A percentile compares a stretch with the other conserved stretches of the same genome.
Conservation (phyloP, 2,888 invertebrate species). For the Oxycera nigricornis region DNA sequence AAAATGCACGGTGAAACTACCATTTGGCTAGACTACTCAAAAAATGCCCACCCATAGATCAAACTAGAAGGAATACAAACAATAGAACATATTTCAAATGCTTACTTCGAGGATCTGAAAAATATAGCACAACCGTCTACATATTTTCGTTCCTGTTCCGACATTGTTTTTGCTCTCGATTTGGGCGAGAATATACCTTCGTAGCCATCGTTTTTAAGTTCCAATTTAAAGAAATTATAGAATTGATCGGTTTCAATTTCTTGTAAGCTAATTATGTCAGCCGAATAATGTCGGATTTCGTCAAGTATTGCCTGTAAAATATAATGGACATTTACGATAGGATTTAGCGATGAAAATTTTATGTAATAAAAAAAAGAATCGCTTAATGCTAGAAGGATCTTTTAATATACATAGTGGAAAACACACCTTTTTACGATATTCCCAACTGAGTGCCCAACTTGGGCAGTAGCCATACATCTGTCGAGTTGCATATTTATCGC, state of each 20-base stretch:
- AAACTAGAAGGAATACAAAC: neutral
- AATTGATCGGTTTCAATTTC: slow-evolving; percentile 99
- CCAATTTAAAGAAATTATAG: slow-evolving; percentile 94
- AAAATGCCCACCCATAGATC: neutral
- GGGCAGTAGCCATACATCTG: slow-evolving; percentile 99
- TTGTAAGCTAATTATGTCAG: slow-evolving; percentile 95
- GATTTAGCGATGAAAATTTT: too few relatives aligned
- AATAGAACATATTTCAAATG: slow-evolving; percentile 46
- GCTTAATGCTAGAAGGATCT: too few relatives aligned
- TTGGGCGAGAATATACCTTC: slow-evolving; percentile 98
- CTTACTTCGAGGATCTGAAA: slow-evolving; percentile 90
- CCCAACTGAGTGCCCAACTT: slow-evolving; percentile 98
- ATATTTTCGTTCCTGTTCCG: slow-evolving; percentile 93
- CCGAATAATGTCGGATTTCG: slow-evolving; percentile 94
- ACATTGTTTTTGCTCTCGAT: slow-evolving; percentile 98
- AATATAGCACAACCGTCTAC: slow-evolving; percentile 99
- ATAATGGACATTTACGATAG: neutral
- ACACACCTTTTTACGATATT: slow-evolving; percentile 88
- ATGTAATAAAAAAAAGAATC: too few relatives aligned
- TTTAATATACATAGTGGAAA: too few relatives aligned
- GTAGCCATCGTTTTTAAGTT: slow-evolving; percentile 89
- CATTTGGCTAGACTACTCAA: too few relatives aligned
- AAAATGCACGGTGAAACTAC: too few relatives aligned
- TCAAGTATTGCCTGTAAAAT: slow-evolving; percentile 77
- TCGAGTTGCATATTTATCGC: slow-evolving; percentile 98